These are phyloP conservation scores for Aegotheles bennettii DNA, from an alignment of 2,113 vertebrate species.

Conservation along the genomic window DNA sequence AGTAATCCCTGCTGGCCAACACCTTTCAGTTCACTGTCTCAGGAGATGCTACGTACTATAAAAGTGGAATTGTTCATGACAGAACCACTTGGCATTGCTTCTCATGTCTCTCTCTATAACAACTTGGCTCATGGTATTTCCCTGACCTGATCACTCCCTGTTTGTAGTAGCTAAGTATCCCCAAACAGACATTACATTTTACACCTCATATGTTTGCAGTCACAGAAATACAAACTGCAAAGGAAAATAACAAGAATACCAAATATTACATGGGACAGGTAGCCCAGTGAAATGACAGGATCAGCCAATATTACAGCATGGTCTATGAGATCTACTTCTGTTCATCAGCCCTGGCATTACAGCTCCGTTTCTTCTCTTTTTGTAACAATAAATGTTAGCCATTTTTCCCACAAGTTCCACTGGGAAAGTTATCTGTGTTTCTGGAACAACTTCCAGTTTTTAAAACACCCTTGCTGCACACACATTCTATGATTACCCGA, in stretches of 20 bases:
- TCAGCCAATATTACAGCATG: not conserved
- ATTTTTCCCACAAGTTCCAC: not conserved
- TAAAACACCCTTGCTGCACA: not conserved
- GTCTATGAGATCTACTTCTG: not conserved
- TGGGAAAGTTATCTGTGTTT: not conserved
- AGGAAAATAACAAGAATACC: not conserved
- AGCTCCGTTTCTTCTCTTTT: not conserved
- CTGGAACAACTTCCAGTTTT: not conserved
- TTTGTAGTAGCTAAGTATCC: not conserved
- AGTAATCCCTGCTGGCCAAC: not conserved
- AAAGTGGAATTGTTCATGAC: not conserved
- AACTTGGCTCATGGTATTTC: not conserved
- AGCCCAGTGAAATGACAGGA: not conserved
- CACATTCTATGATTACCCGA: not conserved
- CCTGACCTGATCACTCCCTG: not conserved
- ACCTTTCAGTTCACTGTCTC: not conserved
- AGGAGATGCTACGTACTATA: not conserved
- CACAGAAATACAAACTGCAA: not conserved
- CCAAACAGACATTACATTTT: constrained; percentile 7
- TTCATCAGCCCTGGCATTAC: not conserved
- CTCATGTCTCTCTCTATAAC: not conserved
- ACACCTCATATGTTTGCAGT: not conserved
- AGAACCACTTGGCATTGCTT: not conserved
- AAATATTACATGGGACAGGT: not conserved
- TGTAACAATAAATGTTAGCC: not conserved